A percentile compares a stretch with the other conserved stretches of the same genome.
phyloP scores from a whole-genome alignment of 2,113 vertebrate genomes.

The cattle (Bos taurus) region ARS-UCD2.0 NC_037345.1:24523501-24524000 shows the following conservation, averaged over 20 bases:
- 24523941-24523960: background rate
- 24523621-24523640: slow-evolving; percentile 68
- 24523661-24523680: slow-evolving; percentile 11
- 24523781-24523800: slow-evolving; percentile 4
- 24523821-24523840: background rate
- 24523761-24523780: slow-evolving; percentile 20
- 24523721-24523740: slow-evolving; percentile 58
- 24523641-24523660: slow-evolving; percentile 61
- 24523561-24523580: background rate
- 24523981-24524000: background rate
- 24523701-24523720: slow-evolving; percentile 61
- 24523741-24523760: background rate
- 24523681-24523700: slow-evolving; percentile 45
- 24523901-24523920: background rate
- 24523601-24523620: slow-evolving; percentile 69
- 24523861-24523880: background rate
- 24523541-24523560: slow-evolving; percentile 60
- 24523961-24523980: background rate
- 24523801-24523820: slow-evolving; percentile 23
- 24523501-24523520: slow-evolving; percentile 81
- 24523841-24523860: background rate
- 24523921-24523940: background rate
- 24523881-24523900: background rate
- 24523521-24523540: slow-evolving; percentile 55
- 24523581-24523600: slow-evolving; percentile 16